phyloP scores from a whole-genome alignment of 2,113 vertebrate genomes.

The Poicephalus meyeri region DNA sequence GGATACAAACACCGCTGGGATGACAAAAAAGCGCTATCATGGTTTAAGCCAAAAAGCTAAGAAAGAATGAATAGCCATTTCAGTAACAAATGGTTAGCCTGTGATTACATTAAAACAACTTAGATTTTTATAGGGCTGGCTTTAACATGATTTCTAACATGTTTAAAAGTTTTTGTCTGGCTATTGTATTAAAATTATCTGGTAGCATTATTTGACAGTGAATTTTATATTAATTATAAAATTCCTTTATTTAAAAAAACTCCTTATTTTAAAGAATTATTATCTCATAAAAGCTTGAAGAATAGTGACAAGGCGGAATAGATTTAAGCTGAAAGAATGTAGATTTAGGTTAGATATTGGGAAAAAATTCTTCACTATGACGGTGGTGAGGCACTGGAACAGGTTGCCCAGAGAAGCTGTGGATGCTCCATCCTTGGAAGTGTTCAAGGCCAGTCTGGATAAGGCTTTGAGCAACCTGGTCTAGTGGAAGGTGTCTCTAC shows the following conservation, averaged over 20 bases:
- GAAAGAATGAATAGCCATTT: not conserved
- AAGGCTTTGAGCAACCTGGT: not conserved
- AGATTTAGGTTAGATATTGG: not conserved
- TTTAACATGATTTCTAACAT: not conserved
- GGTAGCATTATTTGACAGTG: not conserved
- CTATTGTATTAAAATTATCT: not conserved
- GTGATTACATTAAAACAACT: not conserved
- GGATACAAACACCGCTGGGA: no score
- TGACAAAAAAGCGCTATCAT: no score
- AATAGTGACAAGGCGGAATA: not conserved
- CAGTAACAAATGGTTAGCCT: not conserved
- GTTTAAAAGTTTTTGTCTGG: not conserved
- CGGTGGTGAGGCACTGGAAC: not conserved
- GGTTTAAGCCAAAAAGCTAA: not conserved
- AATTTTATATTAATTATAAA: not conserved
- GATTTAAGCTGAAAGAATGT: not conserved
- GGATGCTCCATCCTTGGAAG: not conserved
- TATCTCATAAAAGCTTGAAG: not conserved
- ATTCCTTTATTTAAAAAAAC: accelerated
- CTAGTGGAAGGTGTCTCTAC: not conserved
- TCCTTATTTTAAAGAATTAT: not conserved
- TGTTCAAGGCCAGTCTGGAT: not conserved
- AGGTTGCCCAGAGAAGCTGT: not conserved
- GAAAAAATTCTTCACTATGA: not conserved
- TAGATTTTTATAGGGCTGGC: not conserved